Percentiles rank a stretch among this genome's conserved stretches.
phyloP scores from a whole-genome alignment of 1,140 invertebrate genomes.

The Sminthurides bifidus region DNA sequence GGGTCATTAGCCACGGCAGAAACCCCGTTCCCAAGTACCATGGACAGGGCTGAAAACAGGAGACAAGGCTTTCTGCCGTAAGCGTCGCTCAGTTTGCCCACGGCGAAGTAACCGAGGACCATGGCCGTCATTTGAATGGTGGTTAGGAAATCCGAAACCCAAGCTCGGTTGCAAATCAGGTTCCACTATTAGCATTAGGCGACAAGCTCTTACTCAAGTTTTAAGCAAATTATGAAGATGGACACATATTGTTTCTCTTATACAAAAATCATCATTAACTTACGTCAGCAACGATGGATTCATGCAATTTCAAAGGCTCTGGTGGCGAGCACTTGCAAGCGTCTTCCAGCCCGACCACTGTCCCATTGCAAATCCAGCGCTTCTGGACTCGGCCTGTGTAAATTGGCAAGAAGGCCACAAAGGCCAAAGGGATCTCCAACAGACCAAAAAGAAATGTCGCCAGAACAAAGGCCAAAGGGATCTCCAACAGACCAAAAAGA shows the following conservation, averaged over 20 bases:
- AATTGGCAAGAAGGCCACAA: constrained; percentile 24
- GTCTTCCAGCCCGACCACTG: too few species aligned
- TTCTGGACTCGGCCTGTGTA: constrained; percentile 16
- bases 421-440: constrained; percentile 27
- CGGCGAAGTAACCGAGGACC: too few species aligned
- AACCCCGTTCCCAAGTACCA: constrained; percentile 12
- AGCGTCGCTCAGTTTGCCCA: too few species aligned
- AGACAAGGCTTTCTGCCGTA: constrained; percentile 24
- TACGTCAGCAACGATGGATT: too few species aligned
- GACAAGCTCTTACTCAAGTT: neutral
- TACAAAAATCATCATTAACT: too few species aligned
- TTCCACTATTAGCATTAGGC: constrained; percentile 14
- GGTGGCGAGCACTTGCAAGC: too few species aligned
- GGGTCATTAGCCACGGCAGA: constrained; percentile 15
- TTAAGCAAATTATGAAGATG: too few species aligned
- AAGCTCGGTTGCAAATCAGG: constrained; percentile 18
- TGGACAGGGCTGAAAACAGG: constrained; percentile 12
- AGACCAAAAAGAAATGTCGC: constrained; percentile 16
- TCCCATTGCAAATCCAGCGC: too few species aligned
- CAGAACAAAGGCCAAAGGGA: constrained; percentile 24
- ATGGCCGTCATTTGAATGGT: constrained; percentile 27
- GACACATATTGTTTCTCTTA: too few species aligned
- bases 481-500: constrained; percentile 22
- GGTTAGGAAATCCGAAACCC: constrained; percentile 19
- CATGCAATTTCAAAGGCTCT: too few species aligned